These are phyloP conservation scores for Gallinago undulata DNA, from an alignment of 2,113 vertebrate species.

Conservation along the genomic window DNA sequence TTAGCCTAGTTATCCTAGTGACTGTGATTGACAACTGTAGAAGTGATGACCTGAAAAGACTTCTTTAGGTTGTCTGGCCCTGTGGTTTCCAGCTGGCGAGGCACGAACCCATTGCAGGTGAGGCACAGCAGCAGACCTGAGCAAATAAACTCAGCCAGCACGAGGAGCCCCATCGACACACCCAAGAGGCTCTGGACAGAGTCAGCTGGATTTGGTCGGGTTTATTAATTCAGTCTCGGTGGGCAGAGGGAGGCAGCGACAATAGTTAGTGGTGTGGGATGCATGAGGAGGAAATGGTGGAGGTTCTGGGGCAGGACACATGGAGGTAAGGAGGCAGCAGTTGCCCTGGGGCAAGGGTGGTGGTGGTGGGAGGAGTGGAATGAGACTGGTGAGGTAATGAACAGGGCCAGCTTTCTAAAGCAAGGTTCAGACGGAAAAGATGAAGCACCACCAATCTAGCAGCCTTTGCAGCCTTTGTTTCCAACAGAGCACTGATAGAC, in stretches of 20 bases:
- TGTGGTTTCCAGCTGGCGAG: not conserved
- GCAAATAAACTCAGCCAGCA: not conserved
- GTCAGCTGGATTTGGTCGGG: not conserved
- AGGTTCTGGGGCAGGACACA: not conserved
- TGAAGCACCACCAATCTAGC: not conserved
- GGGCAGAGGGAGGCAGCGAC: not conserved
- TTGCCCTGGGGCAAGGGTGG: conserved; percentile 6
- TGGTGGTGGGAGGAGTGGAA: conserved; percentile 1
- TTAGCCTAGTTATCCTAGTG: not conserved
- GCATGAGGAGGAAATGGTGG: conserved; percentile 23
- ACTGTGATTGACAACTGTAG: not conserved
- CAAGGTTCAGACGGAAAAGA: not conserved
- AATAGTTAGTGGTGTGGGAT: not conserved
- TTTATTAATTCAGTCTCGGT: not conserved
- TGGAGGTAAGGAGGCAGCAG: not conserved
- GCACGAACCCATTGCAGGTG: not conserved
- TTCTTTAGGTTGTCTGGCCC: not conserved
- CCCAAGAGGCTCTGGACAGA: not conserved
- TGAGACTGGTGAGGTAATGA: not conserved
- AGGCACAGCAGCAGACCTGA: not conserved
- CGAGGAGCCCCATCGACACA: not conserved
- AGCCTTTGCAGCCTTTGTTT: not conserved
- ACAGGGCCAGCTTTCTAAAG: not conserved
- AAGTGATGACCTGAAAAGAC: not conserved
- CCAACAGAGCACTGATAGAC: not conserved